Conservation (phyloP, 2,113 vertebrate genomes). For the Orycteropus afer region DNA sequence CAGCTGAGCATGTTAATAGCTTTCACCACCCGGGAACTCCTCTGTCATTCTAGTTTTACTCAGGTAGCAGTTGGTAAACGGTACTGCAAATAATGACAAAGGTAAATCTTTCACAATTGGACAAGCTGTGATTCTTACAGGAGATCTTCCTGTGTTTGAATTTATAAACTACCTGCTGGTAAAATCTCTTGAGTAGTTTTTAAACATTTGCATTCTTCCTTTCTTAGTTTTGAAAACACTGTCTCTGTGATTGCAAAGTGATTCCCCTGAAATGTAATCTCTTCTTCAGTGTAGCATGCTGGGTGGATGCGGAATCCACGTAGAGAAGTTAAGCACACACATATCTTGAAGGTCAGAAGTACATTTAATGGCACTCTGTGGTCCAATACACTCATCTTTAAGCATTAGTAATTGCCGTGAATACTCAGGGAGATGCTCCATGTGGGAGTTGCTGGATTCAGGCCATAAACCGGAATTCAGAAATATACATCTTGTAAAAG, state of each 20-base stretch:
- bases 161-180: conserved; percentile 46
- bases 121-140: neutral
- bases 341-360: conserved; percentile 49
- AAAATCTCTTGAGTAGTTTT: conserved; percentile 37
- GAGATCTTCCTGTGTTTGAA: conserved; percentile 8
- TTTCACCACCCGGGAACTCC: neutral
- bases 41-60: neutral
- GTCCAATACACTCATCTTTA: neutral
- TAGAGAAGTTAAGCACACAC: neutral
- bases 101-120: conserved; percentile 51
- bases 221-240: conserved; percentile 52
- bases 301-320: neutral
- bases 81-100: conserved; percentile 61
- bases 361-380: neutral
- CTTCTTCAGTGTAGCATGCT: neutral
- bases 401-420: neutral
- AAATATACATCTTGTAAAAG: conserved; percentile 32
- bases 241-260: neutral
- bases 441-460: conserved; percentile 3
- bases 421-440: neutral
- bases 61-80: neutral
- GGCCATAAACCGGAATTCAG: conserved; percentile 26
- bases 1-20: neutral
- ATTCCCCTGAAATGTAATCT: conserved; percentile 3
- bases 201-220: conserved; percentile 52